phyloP scores from a whole-genome alignment of 35 echinoderm and acorn worm genomes.

The Amphiura filiformis region DNA sequence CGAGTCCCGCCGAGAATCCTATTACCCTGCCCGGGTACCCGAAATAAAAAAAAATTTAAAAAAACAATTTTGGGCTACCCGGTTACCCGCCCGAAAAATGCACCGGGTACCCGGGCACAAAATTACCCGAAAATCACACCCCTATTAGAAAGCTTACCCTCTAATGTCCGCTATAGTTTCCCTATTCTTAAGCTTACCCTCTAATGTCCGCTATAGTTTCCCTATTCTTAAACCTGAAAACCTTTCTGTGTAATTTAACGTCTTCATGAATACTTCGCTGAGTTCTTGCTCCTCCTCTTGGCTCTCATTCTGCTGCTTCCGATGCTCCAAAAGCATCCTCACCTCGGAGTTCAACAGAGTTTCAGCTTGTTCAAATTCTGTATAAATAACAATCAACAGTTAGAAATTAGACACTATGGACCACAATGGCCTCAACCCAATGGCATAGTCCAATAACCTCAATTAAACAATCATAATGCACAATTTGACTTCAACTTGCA shows the following conservation, averaged over 20 bases:
- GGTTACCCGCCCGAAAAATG: too few species aligned
- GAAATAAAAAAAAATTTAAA: too few species aligned
- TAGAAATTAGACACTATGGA: too few species aligned
- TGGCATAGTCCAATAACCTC: too few species aligned
- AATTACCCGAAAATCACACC: too few species aligned
- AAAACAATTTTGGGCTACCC: too few species aligned
- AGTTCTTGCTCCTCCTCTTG: slow-evolving; percentile 97
- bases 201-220: slow-evolving; percentile 94
- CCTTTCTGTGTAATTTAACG: slow-evolving; percentile 91
- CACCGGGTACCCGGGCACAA: too few species aligned
- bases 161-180: slow-evolving; percentile 94
- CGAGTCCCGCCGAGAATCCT: too few species aligned
- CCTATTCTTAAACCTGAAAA: slow-evolving; percentile 96
- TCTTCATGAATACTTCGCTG: slow-evolving; percentile 98
- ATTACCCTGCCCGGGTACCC: too few species aligned
- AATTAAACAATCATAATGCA: too few species aligned
- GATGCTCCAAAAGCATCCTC: slow-evolving; percentile 88
- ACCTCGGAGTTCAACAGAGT: slow-evolving; percentile 94
- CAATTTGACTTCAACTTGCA: too few species aligned
- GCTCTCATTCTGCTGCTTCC: slow-evolving; percentile 98
- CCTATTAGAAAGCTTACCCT: slow-evolving; percentile 81
- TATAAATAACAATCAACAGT: not conserved
- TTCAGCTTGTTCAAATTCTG: slow-evolving; percentile 99
- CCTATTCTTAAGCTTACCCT: slow-evolving; percentile 95
- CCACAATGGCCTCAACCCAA: too few species aligned